These are phyloP conservation scores for Linyphia triangularis DNA, from an alignment of 2,888 invertebrate species.

Conservation along the genomic window DNA sequence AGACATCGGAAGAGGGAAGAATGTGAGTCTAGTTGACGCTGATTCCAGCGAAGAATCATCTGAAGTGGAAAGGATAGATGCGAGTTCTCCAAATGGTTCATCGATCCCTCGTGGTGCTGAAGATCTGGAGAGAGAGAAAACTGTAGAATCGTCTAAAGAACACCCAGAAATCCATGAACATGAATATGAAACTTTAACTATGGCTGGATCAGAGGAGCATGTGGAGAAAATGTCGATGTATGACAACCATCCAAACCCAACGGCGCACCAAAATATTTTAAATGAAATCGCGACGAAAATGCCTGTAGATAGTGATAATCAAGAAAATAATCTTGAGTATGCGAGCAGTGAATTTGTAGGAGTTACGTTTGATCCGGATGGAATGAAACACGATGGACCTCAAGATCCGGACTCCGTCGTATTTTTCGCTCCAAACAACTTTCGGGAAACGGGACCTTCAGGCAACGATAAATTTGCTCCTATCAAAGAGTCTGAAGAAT, in stretches of 20 bases:
- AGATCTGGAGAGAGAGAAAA: background rate
- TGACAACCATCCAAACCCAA: background rate
- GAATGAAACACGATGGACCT: conserved; percentile 35
- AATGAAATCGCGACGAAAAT: background rate
- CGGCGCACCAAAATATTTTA: background rate
- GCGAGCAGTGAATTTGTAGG: background rate
- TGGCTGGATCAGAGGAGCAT: background rate
- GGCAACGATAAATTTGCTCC: background rate
- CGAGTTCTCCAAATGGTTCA: background rate
- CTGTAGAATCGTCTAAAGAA: background rate
- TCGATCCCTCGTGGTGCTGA: background rate
- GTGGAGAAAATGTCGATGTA: background rate
- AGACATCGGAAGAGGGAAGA: background rate
- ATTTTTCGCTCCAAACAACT: conserved; percentile 18
- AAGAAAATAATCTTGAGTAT: background rate
- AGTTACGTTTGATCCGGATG: conserved; percentile 60
- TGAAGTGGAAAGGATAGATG: background rate
- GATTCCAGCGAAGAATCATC: background rate
- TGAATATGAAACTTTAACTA: background rate
- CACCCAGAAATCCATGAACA: background rate
- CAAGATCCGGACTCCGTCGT: conserved; percentile 64
- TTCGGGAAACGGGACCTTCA: background rate
- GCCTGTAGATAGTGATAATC: background rate
- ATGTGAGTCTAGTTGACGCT: background rate
- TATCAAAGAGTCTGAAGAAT: background rate